Percentiles rank a stretch among this genome's conserved stretches.
These are phyloP conservation scores for Artibeus lituratus DNA, from an alignment of 2,797 vertebrate genomes.

Conservation along the genomic window DNA sequence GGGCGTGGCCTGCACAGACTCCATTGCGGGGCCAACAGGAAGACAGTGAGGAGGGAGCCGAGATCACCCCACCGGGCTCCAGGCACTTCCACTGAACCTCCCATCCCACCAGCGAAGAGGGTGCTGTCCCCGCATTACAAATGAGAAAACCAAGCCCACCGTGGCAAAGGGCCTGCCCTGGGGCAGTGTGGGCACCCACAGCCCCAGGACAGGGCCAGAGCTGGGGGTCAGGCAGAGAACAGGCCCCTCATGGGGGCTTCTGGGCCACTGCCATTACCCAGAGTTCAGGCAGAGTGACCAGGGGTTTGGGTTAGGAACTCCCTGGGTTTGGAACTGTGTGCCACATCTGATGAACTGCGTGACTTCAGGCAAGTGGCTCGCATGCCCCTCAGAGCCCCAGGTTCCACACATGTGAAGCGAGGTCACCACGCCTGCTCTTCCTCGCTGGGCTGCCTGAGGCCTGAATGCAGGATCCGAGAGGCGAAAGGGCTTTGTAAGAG, in stretches of 20 bases:
- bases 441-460: neutral
- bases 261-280: too few relatives aligned
- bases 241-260: neutral
- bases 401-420: neutral
- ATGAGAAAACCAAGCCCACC: neutral
- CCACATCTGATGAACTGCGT: neutral
- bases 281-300: neutral
- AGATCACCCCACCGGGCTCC: neutral
- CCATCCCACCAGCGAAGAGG: neutral
- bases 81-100: neutral
- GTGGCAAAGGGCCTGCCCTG: neutral
- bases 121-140: too few relatives aligned
- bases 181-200: fast-evolving
- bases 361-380: neutral
- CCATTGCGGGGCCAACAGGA: neutral
- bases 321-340: neutral
- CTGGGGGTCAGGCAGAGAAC: neutral
- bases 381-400: neutral
- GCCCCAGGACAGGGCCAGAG: neutral
- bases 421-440: neutral
- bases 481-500: neutral
- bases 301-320: neutral
- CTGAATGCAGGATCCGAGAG: neutral
- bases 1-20: neutral
- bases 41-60: neutral